Conservation (phyloP, 37 sponge, comb jelly and placozoan genomes). For the Mnemiopsis leidyi region DNA sequence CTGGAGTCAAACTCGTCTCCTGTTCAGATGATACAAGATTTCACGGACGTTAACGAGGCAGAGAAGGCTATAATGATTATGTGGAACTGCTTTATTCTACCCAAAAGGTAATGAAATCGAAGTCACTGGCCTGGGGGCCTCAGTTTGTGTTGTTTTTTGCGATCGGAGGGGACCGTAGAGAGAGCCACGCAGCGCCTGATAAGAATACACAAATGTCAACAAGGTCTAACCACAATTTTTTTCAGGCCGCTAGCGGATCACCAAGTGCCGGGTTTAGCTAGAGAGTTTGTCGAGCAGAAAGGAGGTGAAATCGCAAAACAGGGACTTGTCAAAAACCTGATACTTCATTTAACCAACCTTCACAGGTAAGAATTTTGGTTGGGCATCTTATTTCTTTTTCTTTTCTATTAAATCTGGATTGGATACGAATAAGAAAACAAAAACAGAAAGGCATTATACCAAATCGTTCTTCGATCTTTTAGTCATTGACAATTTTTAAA, state of each 20-base stretch:
- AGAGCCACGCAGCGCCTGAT: too few species aligned
- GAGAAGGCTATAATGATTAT: conserved; percentile 38
- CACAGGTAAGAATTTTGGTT: not conserved
- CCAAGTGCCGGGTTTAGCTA: not conserved
- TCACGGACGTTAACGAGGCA: conserved; percentile 47
- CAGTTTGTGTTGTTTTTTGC: too few species aligned
- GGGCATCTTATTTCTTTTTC: not conserved
- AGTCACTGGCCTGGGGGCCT: too few species aligned
- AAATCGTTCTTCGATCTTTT: too few species aligned
- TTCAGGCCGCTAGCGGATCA: conserved; percentile 53
- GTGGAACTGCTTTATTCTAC: conserved; percentile 32
- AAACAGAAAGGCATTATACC: too few species aligned
- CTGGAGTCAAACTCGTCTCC: not conserved
- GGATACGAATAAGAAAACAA: too few species aligned
- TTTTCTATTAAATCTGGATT: too few species aligned
- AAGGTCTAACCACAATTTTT: not conserved
- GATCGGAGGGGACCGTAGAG: too few species aligned
- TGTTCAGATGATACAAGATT: conserved; percentile 7
- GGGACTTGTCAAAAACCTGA: not conserved
- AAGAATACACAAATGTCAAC: too few species aligned
- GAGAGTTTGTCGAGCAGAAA: not conserved
- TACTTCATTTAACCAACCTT: conserved; percentile 4
- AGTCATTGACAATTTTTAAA: not conserved
- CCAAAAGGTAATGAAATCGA: not conserved
- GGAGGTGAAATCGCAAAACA: not conserved